Percentiles rank a stretch among this genome's conserved stretches.
Evolutionary conservation across 2,113 vertebrate genomes (phyloP).

Genomic region (Ammospiza caudacuta): DNA sequence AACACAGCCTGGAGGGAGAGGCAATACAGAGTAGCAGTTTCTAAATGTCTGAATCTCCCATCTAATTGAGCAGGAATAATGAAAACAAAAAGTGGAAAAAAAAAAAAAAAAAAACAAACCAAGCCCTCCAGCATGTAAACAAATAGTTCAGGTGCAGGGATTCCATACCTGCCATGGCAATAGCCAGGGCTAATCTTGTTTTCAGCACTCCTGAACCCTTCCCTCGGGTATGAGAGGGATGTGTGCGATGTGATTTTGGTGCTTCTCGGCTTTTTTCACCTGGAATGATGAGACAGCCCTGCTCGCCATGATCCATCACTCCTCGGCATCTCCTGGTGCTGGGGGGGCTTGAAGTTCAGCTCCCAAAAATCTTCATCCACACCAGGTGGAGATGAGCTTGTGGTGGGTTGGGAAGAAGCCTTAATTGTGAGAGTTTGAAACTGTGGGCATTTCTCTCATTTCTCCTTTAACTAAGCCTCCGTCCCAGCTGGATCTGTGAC

Average conservation of each 20-base stretch:
- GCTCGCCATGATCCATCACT: neutral
- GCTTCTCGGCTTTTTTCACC: neutral
- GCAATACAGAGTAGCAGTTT: slow-evolving; percentile 49
- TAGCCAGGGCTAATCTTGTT: neutral
- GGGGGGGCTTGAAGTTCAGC: neutral
- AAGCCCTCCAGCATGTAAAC: slow-evolving; percentile 55
- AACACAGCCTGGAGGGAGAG: slow-evolving; percentile 29
- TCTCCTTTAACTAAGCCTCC: fast-evolving
- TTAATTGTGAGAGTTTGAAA: neutral
- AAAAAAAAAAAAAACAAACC: no score
- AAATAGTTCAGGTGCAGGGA: slow-evolving; percentile 7
- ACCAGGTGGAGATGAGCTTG: neutral
- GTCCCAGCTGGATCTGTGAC: neutral
- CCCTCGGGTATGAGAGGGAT: neutral
- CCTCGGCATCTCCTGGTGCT: neutral
- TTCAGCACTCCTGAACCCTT: neutral
- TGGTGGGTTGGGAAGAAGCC: neutral
- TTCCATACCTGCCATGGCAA: neutral
- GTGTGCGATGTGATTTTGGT: neutral
- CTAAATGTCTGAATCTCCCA: slow-evolving; percentile 10
- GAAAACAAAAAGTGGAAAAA: neutral
- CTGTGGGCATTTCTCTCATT: fast-evolving
- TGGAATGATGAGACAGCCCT: neutral
- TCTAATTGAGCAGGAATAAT: slow-evolving; percentile 67
- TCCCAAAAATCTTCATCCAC: neutral